Base-by-base conservation (phyloP, 2,797 vertebrate genomes). In the Cirrhinus molitorella region DNA sequence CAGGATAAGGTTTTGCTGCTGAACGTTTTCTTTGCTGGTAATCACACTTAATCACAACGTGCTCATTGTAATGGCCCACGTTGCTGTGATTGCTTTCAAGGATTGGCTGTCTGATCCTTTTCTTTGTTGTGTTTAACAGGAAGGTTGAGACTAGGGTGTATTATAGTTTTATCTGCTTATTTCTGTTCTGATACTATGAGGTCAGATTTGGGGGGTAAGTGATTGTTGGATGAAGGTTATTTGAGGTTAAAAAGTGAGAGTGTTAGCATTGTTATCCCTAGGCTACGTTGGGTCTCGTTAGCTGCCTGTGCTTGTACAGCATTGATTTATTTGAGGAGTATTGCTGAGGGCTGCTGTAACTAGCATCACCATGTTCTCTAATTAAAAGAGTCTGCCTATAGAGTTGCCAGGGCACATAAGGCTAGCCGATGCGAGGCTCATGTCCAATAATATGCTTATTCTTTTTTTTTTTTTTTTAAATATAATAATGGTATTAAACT, bases 1-100 rank as follows among this genome's bases (percentile, higher is more conserved):
- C 40, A 81, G 70, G 51, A 73, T 65, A 67, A 57, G 6, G 70
- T 73, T 85, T 37, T 73, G 2, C 70, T 67, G 47, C 25, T 19
- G 5, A n/a, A 51, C 1, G 23, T 71, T 65, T 79, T 79, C 28
- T 31, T 40, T 40, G 21, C 45, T 66, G 2, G 28, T 31, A 63
- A 77, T 63, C 74, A 59, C 76, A 21, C 59, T 76, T 65, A 78
- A 79, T 79, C 19, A 79, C 76, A 65, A n/a, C 2, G n/a, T 63
- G 55, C 57, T 63, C 17, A 21, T 25, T 75, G 72, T 40, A 57
- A 75, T 40, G 23, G 16, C 37, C 61, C 59, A 34, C 11, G 3
- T 61, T 59, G 45, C 34, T n/a, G 25, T 65, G 19, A 78, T 63
- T 78, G 19, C 28, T 63, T 78, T 78, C 19, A 78, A 65, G 25